These are phyloP conservation scores for Ceramica pisi DNA, from an alignment of 2,888 invertebrate species.

Conservation along the genomic window DNA sequence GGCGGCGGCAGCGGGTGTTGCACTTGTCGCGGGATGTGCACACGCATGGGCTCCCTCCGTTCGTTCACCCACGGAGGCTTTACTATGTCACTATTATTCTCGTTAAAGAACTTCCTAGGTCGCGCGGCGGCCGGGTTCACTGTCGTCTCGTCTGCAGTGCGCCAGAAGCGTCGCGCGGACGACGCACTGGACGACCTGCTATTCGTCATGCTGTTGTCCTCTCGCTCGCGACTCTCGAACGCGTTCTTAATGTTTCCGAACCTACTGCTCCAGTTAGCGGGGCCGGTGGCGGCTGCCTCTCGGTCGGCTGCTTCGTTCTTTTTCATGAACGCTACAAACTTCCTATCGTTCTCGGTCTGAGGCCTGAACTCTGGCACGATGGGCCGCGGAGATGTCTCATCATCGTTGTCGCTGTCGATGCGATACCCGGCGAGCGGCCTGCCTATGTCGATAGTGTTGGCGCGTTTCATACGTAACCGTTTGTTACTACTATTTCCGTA, in stretches of 20 bases:
- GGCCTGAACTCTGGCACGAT: slow-evolving; percentile 93
- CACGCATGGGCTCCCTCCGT: slow-evolving; percentile 75
- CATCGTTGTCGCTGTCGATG: slow-evolving; percentile 88
- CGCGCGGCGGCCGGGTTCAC: slow-evolving; percentile 70
- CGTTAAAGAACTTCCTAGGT: slow-evolving; percentile 74
- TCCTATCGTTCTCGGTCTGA: slow-evolving; percentile 96
- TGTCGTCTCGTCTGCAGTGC: slow-evolving; percentile 90
- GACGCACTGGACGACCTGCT: slow-evolving; percentile 86
- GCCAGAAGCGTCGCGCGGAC: slow-evolving; percentile 92
- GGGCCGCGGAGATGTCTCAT: slow-evolving; percentile 78
- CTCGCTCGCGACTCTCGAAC: slow-evolving; percentile 92
- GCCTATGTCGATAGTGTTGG: slow-evolving; percentile 97
- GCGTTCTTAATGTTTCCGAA: slow-evolving; percentile 96
- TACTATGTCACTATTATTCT: slow-evolving; percentile 79
- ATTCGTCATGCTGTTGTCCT: slow-evolving; percentile 67
- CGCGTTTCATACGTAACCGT: slow-evolving; percentile 94
- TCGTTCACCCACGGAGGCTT: slow-evolving; percentile 87
- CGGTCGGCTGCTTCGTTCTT: slow-evolving; percentile 90
- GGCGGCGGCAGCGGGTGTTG: slow-evolving; percentile 58
- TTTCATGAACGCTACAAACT: slow-evolving; percentile 95
- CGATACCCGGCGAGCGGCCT: slow-evolving; percentile 92
- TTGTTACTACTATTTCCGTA: slow-evolving; percentile 92
- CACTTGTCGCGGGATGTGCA: slow-evolving; percentile 63
- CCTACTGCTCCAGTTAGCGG: slow-evolving; percentile 94
- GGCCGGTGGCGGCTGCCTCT: slow-evolving; percentile 68